A percentile compares a stretch with the other conserved stretches of the same genome.
These are phyloP conservation scores for Scaptomyza parva DNA, from an alignment of 2,888 invertebrate genomes.

Conservation along the genomic window DNA sequence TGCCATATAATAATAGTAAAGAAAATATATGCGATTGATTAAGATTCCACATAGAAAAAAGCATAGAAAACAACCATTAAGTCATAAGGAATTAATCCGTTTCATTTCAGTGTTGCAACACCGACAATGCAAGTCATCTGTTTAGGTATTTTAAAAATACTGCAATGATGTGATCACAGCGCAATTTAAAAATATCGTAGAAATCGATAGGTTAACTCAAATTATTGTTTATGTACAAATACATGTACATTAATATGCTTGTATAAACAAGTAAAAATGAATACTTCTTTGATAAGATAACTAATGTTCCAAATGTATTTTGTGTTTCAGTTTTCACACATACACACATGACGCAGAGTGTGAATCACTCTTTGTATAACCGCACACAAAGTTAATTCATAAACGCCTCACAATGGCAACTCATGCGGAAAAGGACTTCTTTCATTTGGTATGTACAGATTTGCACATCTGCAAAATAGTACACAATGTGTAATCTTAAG, in stretches of 20 bases:
- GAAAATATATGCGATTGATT: no score
- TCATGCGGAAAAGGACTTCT: conserved; percentile 68
- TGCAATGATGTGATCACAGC: not conserved
- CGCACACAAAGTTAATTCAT: conserved; percentile 27
- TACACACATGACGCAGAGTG: conserved; percentile 34
- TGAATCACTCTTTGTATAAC: conserved; percentile 45
- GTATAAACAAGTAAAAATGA: conserved; percentile 50
- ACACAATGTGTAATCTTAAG: conserved; percentile 3
- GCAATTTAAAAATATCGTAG: not conserved
- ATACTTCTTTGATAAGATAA: conserved; percentile 55
- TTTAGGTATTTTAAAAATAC: conserved; percentile 20
- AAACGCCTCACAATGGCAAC: conserved; percentile 57
- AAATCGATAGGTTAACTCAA: conserved; percentile 27
- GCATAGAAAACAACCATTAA: no score
- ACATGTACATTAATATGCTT: conserved; percentile 31
- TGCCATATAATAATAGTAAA: no score
- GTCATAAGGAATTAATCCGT: no score
- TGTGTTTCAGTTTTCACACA: conserved; percentile 40
- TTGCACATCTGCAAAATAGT: conserved; percentile 30
- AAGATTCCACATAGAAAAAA: no score
- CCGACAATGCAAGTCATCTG: no score
- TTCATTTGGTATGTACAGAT: conserved; percentile 65
- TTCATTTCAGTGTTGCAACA: conserved; percentile 15
- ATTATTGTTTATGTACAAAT: conserved; percentile 31
- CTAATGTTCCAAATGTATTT: conserved; percentile 50